A percentile compares a stretch with the other conserved stretches of the same genome.
phyloP scores from a whole-genome alignment of 1,140 invertebrate species.

The Drosophila triauraria region DNA sequence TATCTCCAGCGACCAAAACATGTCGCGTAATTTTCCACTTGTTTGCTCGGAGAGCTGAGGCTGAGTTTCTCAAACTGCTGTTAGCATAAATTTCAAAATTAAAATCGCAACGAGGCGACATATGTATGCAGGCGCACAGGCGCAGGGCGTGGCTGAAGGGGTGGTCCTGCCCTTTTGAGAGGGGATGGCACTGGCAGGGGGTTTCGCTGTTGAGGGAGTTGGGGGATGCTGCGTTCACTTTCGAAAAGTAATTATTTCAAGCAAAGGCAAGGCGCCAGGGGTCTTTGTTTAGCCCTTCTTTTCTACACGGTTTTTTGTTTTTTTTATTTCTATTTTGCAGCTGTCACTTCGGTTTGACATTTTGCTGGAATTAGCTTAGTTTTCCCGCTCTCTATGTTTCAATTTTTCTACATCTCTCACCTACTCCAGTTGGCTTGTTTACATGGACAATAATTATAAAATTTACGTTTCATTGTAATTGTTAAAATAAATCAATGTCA shows the following conservation, averaged over 20 bases:
- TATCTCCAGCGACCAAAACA: background rate
- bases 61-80: constrained; percentile 76
- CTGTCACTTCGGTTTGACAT: constrained; percentile 75
- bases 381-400: constrained; percentile 9
- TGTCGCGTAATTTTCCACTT: constrained; percentile 7
- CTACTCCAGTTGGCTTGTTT: constrained; percentile 61
- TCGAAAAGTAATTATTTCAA: constrained; percentile 84
- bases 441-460: constrained; percentile 84
- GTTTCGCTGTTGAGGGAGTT: background rate
- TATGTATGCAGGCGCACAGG: constrained; percentile 59
- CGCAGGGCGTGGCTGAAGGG: constrained; percentile 32
- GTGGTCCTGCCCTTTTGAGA: constrained; percentile 14
- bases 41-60: constrained; percentile 31
- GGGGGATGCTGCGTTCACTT: constrained; percentile 51
- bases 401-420: constrained; percentile 26
- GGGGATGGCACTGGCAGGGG: constrained; percentile 9
- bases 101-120: constrained; percentile 80
- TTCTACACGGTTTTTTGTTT: constrained; percentile 17
- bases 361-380: constrained; percentile 60
- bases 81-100: constrained; percentile 84
- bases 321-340: constrained; percentile 59
- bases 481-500: constrained; percentile 82
- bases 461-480: constrained; percentile 78
- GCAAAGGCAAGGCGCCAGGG: constrained; percentile 69
- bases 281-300: constrained; percentile 28